A percentile compares a stretch with the other conserved stretches of the same genome.
Conservation (phyloP, 2,797 vertebrate genomes). For the Sebastes vulpes region DNA sequence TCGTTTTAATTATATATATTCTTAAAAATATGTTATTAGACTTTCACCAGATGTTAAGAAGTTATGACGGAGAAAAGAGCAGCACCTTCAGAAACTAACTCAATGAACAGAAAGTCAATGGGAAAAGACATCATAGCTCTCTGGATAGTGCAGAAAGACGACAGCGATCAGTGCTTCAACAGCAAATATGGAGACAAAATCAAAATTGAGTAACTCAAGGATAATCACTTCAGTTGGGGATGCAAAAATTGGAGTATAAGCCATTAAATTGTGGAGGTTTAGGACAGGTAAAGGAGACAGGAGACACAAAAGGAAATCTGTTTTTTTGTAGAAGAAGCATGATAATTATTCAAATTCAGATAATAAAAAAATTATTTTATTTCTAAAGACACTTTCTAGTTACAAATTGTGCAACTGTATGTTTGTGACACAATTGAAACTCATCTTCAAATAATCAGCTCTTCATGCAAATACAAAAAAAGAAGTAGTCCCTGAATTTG, state of each 20-base stretch:
- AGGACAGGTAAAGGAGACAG: constrained; percentile 51
- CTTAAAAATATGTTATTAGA: neutral
- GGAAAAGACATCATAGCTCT: neutral
- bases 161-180: neutral
- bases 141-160: neutral
- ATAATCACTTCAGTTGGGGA: constrained; percentile 25
- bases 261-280: constrained; percentile 12
- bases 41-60: neutral
- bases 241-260: constrained; percentile 1
- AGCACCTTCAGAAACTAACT: neutral
- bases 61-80: neutral
- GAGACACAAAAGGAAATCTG: neutral
- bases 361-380: neutral
- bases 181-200: constrained; percentile 44
- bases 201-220: constrained; percentile 42
- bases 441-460: constrained; percentile 33
- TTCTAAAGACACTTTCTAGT: neutral
- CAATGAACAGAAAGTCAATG: neutral
- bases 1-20: neutral
- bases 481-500: constrained; percentile 60
- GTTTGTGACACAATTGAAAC: neutral
- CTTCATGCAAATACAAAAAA: constrained; percentile 24
- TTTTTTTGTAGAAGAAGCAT: neutral
- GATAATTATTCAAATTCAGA: neutral
- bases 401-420: neutral